A percentile compares a stretch with the other conserved stretches of the same genome.
Evolutionary conservation across 2,888 invertebrate species (phyloP).

Genomic region (Tetropium fuscum): DNA sequence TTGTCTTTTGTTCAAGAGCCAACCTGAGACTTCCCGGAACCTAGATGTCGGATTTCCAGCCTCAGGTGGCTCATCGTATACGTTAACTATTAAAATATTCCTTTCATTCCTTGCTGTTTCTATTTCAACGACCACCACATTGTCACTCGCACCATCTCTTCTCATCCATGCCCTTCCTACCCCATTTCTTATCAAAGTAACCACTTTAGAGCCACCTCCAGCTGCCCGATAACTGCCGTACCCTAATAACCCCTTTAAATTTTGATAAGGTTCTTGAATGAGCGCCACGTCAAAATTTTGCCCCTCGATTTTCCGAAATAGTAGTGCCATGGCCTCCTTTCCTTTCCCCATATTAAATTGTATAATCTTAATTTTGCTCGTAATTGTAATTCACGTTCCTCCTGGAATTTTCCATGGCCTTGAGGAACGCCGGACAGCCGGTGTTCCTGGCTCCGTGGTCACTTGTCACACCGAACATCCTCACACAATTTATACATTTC

Average conservation of each 20-base stretch:
- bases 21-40: neutral
- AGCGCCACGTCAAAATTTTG: neutral
- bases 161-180: neutral
- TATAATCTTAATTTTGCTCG: neutral
- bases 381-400: neutral
- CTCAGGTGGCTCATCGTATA: slow-evolving; percentile 31
- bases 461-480: neutral
- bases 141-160: neutral
- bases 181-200: neutral
- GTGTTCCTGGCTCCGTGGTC: neutral
- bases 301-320: neutral
- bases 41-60: slow-evolving; percentile 1
- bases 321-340: neutral
- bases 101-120: neutral
- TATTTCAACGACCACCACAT: neutral
- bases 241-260: neutral
- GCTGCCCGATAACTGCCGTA: neutral
- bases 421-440: slow-evolving; percentile 2
- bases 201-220: too few relatives aligned
- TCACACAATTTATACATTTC: slow-evolving; percentile 12
- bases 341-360: neutral
- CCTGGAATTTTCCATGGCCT: neutral
- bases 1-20: neutral
- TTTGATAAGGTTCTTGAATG: slow-evolving; percentile 1
- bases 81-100: neutral